Evolutionary conservation across 2,888 invertebrate genomes (phyloP), one percentile per base, ranked within the genome.

Genomic region (Orthonychiurus folsomi): DNA sequence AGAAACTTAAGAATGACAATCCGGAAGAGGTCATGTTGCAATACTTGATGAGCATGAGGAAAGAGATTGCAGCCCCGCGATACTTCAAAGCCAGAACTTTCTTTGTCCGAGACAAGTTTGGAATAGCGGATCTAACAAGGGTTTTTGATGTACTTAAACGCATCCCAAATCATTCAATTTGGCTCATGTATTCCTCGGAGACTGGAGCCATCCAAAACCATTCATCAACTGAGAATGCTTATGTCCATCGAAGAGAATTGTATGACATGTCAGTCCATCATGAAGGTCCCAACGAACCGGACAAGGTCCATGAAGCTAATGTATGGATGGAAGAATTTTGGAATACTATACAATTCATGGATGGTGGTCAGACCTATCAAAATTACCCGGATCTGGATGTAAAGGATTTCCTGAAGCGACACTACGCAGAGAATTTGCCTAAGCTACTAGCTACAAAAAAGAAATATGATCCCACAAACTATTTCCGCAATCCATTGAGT

Each of bases 11-110:
- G n/a, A n/a, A n/a, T n/a, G n/a, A n/a, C n/a, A n/a, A n/a, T n/a
- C n/a, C n/a, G n/a, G n/a, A n/a, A n/a, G n/a, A n/a, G n/a, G n/a
- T n/a, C n/a, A n/a, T n/a, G n/a, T n/a, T n/a, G n/a, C n/a, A n/a
- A n/a, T n/a, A n/a, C n/a, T n/a, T n/a, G n/a, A n/a, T n/a, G n/a
- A n/a, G n/a, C n/a, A n/a, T n/a, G n/a, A n/a, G n/a, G n/a, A n/a
- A n/a, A n/a, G n/a, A n/a, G n/a, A n/a, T n/a, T n/a, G n/a, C n/a
- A 48, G n/a, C 48, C n/a, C 48, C 48, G n/a, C 12, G n/a, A n/a
- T 15, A n/a, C 12, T 48, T 48, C 48, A 48, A 48, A 48, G 48
- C 48, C 48, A 48, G n/a, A n/a, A 15, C 48, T 48, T 48, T 48
- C 48, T 48, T 48, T n/a, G 48, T 48, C 48, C n/a, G 15, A 15